Conservation (phyloP, 2,113 vertebrate genomes). For the Arizona elegans region DNA sequence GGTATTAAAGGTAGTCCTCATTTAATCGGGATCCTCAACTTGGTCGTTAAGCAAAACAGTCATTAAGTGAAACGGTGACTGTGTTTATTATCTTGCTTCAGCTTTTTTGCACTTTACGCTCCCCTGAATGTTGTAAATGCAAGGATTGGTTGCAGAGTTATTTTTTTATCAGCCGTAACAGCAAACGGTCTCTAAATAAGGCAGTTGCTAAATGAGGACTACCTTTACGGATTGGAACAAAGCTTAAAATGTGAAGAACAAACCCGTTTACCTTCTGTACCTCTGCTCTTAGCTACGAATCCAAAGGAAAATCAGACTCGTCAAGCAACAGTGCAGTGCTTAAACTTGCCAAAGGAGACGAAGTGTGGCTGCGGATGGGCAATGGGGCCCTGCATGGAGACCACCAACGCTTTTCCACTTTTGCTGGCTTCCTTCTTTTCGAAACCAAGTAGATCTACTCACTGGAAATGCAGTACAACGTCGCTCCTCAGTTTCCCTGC, state of each 20-base stretch:
- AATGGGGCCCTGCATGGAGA: conserved; percentile 80
- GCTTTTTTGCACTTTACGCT: too few species aligned
- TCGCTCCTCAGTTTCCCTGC: neutral
- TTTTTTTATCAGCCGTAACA: too few species aligned
- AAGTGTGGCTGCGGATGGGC: conserved; percentile 82
- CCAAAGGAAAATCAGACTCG: conserved; percentile 80
- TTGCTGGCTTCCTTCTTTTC: conserved; percentile 82
- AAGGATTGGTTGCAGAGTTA: neutral
- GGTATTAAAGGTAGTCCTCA: neutral
- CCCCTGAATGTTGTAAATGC: too few species aligned
- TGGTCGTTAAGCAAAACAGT: too few species aligned
- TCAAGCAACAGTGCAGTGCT: conserved; percentile 80
- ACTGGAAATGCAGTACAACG: conserved; percentile 2
- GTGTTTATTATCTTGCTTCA: too few species aligned
- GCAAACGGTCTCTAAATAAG: too few species aligned
- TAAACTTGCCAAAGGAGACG: conserved; percentile 78
- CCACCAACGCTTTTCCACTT: conserved; percentile 81
- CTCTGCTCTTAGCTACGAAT: conserved; percentile 71
- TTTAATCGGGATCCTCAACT: neutral
- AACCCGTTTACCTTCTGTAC: neutral
- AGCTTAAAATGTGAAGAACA: neutral
- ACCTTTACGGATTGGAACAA: neutral
- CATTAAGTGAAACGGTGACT: too few species aligned
- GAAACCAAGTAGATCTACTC: conserved; percentile 70
- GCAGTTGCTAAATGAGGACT: neutral